Percentiles rank a stretch among this genome's conserved stretches.
These are phyloP conservation scores for Strigamia crassipes DNA, from an alignment of 2,888 invertebrate species.

Conservation along the genomic window DNA sequence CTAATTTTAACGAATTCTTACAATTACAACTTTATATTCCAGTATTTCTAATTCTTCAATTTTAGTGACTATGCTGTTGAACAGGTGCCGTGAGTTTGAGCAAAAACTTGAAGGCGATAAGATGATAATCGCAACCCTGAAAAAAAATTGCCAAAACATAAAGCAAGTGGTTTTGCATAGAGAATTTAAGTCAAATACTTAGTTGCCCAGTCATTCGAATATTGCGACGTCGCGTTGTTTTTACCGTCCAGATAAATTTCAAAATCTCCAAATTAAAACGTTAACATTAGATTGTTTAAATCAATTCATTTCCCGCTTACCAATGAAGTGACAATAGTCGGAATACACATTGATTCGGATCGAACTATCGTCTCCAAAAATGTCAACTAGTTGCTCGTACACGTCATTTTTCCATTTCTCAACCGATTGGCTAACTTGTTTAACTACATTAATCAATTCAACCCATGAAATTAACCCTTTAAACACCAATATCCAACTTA, in stretches of 20 bases:
- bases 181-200: background rate
- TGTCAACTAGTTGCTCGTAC: background rate
- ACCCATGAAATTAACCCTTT: background rate
- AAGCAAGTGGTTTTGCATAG: background rate
- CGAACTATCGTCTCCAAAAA: background rate
- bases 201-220: background rate
- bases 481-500: background rate
- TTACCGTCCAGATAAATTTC: background rate
- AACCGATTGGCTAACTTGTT: background rate
- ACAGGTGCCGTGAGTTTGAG: background rate
- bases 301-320: background rate
- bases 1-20: background rate
- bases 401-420: background rate
- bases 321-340: background rate
- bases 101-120: background rate
- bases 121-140: background rate
- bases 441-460: too few species aligned
- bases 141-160: background rate
- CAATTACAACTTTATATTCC: constrained; percentile 8
- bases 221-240: background rate
- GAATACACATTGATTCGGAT: background rate
- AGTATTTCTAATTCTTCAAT: background rate
- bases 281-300: background rate
- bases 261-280: background rate
- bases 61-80: background rate